Evolutionary conservation across 2,888 invertebrate genomes (phyloP), one percentile per base, ranked within the genome.

Genomic region (Tridacna gigas): DNA sequence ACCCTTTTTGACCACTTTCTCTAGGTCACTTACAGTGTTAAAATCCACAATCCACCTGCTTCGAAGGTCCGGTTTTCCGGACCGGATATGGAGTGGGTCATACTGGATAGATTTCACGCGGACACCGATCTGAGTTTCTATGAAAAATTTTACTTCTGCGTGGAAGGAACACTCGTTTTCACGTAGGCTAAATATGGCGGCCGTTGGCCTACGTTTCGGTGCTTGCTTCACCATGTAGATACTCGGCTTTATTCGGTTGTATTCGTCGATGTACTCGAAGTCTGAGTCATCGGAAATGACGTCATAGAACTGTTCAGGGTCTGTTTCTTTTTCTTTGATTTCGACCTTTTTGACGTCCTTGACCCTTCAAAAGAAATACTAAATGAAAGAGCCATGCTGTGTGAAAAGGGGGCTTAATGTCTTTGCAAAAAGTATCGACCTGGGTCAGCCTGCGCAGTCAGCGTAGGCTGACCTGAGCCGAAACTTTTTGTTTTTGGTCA

Each of bases 11-110:
- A 86, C 65, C 18, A 84, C 80, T 28, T 77, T 74, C 28, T 89
- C 78, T 11, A 86, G 69, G 22, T 89, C 89, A 25, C 51, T 45
- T 0, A 63, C 45, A 13, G 74, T 77, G 15, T 37, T 67, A 26
- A 86, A 82, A 15, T 83, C 83, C 11, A 82, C 88, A 13, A 88
- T 73, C 89, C 89, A 89, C 37, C 89, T 74, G n/a, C 87, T 87
- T 2, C 80, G 82, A 0, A 88, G 56, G 37, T 82, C 83, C 0
- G 84, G 80, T 28, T 83, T 84, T 18, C 76, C 77, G 5, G 80
- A 73, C 12, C 89, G 74, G 11, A 89, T 79, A 26, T 88, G 83
- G 22, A 89, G 51, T 0, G 88, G 88, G 28, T 89, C 89, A 45
- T 85, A 89, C 60, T 88, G 87, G 9, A 88, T 71, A 4, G 61